Evolutionary conservation across 1,140 invertebrate species (phyloP), one percentile per base, ranked within the genome.

Genomic region (Teleopsis dalmanni): DNA sequence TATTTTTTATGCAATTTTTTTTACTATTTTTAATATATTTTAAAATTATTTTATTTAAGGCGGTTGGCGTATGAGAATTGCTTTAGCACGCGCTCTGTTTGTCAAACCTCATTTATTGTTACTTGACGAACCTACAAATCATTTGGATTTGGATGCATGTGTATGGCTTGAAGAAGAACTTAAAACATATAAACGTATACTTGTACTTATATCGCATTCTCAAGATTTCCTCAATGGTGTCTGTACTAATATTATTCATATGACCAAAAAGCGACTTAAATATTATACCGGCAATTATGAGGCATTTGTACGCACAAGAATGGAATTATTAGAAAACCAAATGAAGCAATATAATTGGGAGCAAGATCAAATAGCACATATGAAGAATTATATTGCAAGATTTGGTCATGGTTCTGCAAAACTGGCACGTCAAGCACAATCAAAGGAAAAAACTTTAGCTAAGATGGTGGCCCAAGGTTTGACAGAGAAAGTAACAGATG

Each of bases 211-310:
- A 57, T 99, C 95, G 2, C 97, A 99, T 73, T 99, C 97, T 6
- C 96, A 99, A 78, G 97, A 99, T 82, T 99, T 99, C 71, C 76
- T 99, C 50, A 99, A 99, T 73, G 95, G 95, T 50, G 93, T 99
- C 35, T 99, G 96, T 74, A 99, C 93, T 14, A 98, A 99, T 72
- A 98, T 98, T 47, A 87, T 99, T 58, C 95, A 99, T 73, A 82
- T 99, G 65, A 85, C 91, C 62, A 87, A 95, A 65, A 90, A 91
- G 58, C 85, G 89, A 45, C 78, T 99, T 1, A 92, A 96, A 63
- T 95, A 95, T 73, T 99, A 92, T 72, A 88, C 87, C 14, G 85
- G 94, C 78, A 91, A 98, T 73, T 99, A 98, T 70, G 96, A 99
- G 70, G 84, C 89, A 1, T 99, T 98, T 70, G 81, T 96, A 4